phyloP scores from a whole-genome alignment of 2,113 vertebrate genomes.

The Thinocorus orbignyianus region DNA sequence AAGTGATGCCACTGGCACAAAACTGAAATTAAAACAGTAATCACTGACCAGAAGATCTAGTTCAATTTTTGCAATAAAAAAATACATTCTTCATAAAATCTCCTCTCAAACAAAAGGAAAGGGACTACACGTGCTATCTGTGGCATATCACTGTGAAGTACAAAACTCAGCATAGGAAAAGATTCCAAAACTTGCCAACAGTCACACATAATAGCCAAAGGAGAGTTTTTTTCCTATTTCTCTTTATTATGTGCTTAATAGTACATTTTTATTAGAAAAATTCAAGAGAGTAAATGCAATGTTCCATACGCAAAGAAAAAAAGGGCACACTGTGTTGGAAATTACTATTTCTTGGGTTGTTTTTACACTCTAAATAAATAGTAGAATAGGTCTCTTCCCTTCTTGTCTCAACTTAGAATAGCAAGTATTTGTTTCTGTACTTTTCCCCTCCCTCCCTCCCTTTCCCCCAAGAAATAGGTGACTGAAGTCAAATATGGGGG shows the following conservation, averaged over 20 bases:
- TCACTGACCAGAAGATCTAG: neutral
- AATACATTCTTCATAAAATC: neutral
- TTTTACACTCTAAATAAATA: neutral
- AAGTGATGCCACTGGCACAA: neutral
- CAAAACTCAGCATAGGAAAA: neutral
- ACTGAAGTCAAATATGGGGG: neutral
- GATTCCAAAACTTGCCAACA: neutral
- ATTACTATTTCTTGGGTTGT: neutral
- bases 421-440: neutral
- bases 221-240: neutral
- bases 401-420: neutral
- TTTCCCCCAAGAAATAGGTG: neutral
- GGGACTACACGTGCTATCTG: neutral
- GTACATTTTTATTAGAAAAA: slow-evolving; percentile 30
- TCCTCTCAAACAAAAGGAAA: neutral
- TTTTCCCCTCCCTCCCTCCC: neutral
- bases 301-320: neutral
- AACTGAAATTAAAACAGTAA: slow-evolving; percentile 9
- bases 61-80: neutral
- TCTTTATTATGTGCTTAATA: neutral
- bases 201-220: neutral
- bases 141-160: neutral
- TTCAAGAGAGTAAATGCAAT: neutral
- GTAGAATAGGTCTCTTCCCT: neutral
- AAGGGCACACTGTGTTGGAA: rapidly evolving